Evolutionary conservation across 1,140 invertebrate species (phyloP).

Genomic region (Yoshiicerus persimilis): DNA sequence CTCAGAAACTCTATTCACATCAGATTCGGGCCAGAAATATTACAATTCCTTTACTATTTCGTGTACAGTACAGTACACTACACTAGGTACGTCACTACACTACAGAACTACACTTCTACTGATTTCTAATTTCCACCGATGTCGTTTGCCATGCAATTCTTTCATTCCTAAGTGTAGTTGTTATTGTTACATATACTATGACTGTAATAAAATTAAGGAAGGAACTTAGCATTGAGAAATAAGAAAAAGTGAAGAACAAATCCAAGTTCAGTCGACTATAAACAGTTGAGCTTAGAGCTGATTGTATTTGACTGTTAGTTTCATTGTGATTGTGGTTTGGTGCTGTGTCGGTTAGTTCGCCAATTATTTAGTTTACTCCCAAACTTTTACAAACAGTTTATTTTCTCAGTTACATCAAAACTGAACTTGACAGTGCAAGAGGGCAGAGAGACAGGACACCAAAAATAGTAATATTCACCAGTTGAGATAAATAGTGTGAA

Average conservation of each 20-base stretch:
- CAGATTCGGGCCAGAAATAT: no score
- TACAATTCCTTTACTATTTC: neutral
- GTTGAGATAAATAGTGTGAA: no score
- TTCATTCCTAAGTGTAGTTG: neutral
- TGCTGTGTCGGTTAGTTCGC: neutral
- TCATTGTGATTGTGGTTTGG: neutral
- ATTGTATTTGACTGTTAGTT: neutral
- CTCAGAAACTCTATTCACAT: neutral
- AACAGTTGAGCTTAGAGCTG: neutral
- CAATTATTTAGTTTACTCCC: no score
- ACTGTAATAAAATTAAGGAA: neutral
- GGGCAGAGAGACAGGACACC: no score
- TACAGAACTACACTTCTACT: no score
- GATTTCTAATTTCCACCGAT: no score
- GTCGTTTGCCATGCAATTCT: neutral
- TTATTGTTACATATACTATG: neutral
- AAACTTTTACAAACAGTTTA: neutral
- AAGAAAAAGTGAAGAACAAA: neutral
- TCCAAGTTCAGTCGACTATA: neutral
- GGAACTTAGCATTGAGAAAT: constrained; percentile 9
- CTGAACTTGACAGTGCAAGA: no score
- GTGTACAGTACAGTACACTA: neutral
- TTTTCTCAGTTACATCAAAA: neutral
- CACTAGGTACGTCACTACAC: neutral
- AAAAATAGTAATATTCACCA: no score